Evolutionary conservation across 1,140 invertebrate genomes (phyloP).

Genomic region (Kradibia gibbosae): DNA sequence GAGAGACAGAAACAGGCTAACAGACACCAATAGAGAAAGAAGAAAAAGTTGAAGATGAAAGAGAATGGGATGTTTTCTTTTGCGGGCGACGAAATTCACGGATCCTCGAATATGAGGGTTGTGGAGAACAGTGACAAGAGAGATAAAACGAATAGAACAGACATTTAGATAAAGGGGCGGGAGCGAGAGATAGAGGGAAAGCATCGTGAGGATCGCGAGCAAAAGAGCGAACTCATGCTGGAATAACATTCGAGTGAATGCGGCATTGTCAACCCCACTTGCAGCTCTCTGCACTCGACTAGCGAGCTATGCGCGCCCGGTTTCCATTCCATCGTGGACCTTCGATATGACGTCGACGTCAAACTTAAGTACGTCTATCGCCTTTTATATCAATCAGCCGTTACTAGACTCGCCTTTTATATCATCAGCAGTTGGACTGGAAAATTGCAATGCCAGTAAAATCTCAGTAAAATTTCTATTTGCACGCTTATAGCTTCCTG

Average conservation of each 20-base stretch:
- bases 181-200: slow-evolving; percentile 33
- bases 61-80: slow-evolving; percentile 61
- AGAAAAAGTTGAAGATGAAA: slow-evolving; percentile 52
- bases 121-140: slow-evolving; percentile 42
- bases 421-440: background rate
- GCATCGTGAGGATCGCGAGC: slow-evolving; percentile 49
- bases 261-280: slow-evolving; percentile 68
- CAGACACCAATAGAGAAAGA: slow-evolving; percentile 44
- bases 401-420: background rate
- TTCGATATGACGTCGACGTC: background rate
- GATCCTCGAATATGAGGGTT: slow-evolving; percentile 54
- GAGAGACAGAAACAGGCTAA: slow-evolving; percentile 50
- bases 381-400: background rate
- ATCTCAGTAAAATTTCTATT: background rate
- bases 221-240: slow-evolving; percentile 68
- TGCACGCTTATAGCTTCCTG: background rate
- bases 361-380: slow-evolving; percentile 4
- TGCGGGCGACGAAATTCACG: slow-evolving; percentile 60
- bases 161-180: slow-evolving; percentile 25
- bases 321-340: background rate
- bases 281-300: background rate
- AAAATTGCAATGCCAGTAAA: background rate
- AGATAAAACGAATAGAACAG: slow-evolving; percentile 33
- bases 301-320: background rate
- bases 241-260: slow-evolving; percentile 70